Evolutionary conservation across 2,113 vertebrate species (phyloP).

Genomic region (Chaetops frenatus): DNA sequence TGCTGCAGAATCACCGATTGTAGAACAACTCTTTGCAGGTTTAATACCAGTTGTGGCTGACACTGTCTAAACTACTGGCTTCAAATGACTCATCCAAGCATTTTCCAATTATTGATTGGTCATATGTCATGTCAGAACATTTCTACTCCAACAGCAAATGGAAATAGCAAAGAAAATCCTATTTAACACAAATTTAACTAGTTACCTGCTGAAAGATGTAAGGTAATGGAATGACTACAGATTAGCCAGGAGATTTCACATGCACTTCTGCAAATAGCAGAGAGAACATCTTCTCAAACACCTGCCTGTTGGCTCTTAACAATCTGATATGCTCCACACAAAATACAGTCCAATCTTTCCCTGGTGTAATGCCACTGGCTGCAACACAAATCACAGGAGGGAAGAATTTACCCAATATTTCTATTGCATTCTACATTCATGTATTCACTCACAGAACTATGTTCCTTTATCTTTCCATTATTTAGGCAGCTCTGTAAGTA

Average conservation of each 20-base stretch:
- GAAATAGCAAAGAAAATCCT: slow-evolving; percentile 2
- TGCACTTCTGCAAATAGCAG: not conserved
- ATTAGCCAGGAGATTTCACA: not conserved
- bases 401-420: not conserved
- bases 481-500: not conserved
- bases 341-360: not conserved
- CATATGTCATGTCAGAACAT: not conserved
- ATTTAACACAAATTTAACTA: not conserved
- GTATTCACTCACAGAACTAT: not conserved
- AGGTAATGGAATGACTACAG: not conserved
- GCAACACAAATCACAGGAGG: not conserved
- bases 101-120: not conserved
- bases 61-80: not conserved
- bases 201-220: not conserved
- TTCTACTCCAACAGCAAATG: slow-evolving; percentile 18
- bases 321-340: not conserved
- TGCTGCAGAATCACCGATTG: not conserved
- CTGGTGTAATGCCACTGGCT: not conserved
- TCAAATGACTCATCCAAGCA: slow-evolving; percentile 6
- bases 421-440: not conserved
- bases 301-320: not conserved
- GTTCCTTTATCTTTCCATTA: not conserved
- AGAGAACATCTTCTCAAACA: not conserved
- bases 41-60: not conserved
- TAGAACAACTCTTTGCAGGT: not conserved